These are phyloP conservation scores for Microcebus murinus DNA, from an alignment of 2,113 vertebrate genomes.

Conservation along the genomic window DNA sequence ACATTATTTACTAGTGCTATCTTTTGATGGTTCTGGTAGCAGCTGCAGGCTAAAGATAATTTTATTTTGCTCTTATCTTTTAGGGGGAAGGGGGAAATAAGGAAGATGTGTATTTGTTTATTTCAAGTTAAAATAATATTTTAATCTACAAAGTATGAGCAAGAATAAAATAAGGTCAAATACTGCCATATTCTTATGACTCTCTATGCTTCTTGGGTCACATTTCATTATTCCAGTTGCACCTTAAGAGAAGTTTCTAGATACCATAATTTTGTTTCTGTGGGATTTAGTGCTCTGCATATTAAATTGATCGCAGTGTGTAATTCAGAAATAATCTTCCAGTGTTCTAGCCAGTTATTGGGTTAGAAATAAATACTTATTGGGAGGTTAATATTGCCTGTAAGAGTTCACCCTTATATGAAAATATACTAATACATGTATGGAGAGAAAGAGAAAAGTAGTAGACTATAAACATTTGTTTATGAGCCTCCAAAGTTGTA, in stretches of 20 bases:
- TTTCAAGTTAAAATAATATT: slow-evolving; percentile 65
- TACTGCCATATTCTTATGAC: not conserved
- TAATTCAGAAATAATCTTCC: slow-evolving; percentile 15
- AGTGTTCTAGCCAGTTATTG: slow-evolving; percentile 13
- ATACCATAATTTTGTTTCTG: slow-evolving; percentile 47
- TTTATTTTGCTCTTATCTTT: slow-evolving; percentile 71
- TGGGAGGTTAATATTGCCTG: not conserved
- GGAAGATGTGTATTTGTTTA: slow-evolving; percentile 54
- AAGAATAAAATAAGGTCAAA: slow-evolving; percentile 40
- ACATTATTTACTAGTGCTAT: slow-evolving; percentile 11
- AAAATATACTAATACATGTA: not conserved
- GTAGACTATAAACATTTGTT: not conserved
- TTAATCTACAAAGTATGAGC: slow-evolving; percentile 38
- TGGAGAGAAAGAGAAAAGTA: not conserved
- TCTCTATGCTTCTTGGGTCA: not conserved
- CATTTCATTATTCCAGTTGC: not conserved
- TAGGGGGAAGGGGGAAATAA: not conserved
- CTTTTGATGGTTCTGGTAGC: slow-evolving; percentile 4
- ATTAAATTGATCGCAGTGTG: not conserved
- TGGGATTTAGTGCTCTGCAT: not conserved
- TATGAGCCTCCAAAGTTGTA: not conserved
- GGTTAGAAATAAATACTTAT: not conserved
- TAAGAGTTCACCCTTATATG: not conserved
- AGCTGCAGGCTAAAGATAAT: slow-evolving; percentile 71
- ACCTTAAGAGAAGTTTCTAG: slow-evolving; percentile 33